Conservation (phyloP, 1,140 invertebrate genomes). For the Globodera ellingtonae region DNA sequence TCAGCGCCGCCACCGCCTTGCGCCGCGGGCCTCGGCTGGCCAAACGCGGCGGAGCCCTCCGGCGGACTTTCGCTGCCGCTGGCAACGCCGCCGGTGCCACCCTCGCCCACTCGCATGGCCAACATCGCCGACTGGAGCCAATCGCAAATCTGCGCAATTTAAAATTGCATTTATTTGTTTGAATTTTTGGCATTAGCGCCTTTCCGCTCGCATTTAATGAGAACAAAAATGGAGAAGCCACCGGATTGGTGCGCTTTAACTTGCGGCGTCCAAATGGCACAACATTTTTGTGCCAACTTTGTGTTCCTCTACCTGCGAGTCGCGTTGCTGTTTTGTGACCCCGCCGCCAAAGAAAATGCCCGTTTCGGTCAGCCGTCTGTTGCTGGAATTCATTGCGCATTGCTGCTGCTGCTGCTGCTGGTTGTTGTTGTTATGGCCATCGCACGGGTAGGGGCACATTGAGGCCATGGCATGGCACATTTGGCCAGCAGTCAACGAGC, state of each 20-base stretch:
- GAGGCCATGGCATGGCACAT: not conserved
- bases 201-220: too few species aligned
- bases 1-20: not conserved
- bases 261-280: too few species aligned
- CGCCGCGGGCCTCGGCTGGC: not conserved
- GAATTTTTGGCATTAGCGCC: too few species aligned
- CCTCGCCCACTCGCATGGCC: slow-evolving; percentile 3
- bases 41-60: not conserved
- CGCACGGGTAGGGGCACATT: not conserved
- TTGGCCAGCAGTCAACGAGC: not conserved
- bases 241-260: too few species aligned
- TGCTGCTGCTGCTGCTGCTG: not conserved
- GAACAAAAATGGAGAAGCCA: too few species aligned
- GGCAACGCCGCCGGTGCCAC: not conserved
- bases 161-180: not conserved
- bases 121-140: slow-evolving; percentile 12
- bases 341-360: slow-evolving; percentile 10
- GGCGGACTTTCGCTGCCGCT: slow-evolving; percentile 25
- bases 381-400: not conserved
- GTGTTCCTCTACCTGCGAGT: slow-evolving; percentile 9
- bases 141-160: slow-evolving; percentile 8
- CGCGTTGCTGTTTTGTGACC: slow-evolving; percentile 17
- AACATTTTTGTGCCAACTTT: not conserved
- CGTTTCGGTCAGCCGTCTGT: slow-evolving; percentile 21
- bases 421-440: slow-evolving; percentile 8